These are phyloP conservation scores for Matsumyia berberina DNA, from an alignment of 2,888 invertebrate species.

Conservation along the genomic window DNA sequence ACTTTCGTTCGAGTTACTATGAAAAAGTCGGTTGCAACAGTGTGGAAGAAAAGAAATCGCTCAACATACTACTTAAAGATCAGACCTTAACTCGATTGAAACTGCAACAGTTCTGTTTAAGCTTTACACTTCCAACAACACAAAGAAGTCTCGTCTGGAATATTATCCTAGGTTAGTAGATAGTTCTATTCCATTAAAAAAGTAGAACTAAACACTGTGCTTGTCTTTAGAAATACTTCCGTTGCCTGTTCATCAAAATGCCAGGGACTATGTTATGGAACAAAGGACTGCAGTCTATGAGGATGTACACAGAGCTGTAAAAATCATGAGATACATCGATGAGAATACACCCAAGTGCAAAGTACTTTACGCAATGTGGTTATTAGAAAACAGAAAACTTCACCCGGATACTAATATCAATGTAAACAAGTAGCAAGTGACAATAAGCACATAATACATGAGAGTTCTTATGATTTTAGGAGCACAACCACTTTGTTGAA, in stretches of 20 bases:
- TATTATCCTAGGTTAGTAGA: slow-evolving; percentile 88
- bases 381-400: slow-evolving; percentile 90
- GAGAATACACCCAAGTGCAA: slow-evolving; percentile 88
- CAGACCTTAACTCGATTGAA: slow-evolving; percentile 91
- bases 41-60: slow-evolving; percentile 95
- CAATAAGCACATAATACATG: background rate
- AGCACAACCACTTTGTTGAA: slow-evolving; percentile 86
- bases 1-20: slow-evolving; percentile 92
- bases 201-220: background rate
- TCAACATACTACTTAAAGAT: slow-evolving; percentile 94
- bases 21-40: slow-evolving; percentile 95
- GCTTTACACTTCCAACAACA: slow-evolving; percentile 92
- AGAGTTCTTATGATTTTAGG: slow-evolving; percentile 80
- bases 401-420: slow-evolving; percentile 85
- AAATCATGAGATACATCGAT: slow-evolving; percentile 88
- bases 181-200: too few relatives aligned
- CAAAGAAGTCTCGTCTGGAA: slow-evolving; percentile 93
- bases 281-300: slow-evolving; percentile 91
- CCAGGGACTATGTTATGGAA: slow-evolving; percentile 90
- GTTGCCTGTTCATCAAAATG: slow-evolving; percentile 89
- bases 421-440: slow-evolving; percentile 79
- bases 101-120: slow-evolving; percentile 92
- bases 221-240: slow-evolving; percentile 87
- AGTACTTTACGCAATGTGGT: slow-evolving; percentile 92
- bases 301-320: slow-evolving; percentile 89